Percentiles rank a stretch among this genome's conserved stretches.
These are phyloP conservation scores for Halcyon badia DNA, from an alignment of 2,797 vertebrate genomes.

Conservation along the genomic window DNA sequence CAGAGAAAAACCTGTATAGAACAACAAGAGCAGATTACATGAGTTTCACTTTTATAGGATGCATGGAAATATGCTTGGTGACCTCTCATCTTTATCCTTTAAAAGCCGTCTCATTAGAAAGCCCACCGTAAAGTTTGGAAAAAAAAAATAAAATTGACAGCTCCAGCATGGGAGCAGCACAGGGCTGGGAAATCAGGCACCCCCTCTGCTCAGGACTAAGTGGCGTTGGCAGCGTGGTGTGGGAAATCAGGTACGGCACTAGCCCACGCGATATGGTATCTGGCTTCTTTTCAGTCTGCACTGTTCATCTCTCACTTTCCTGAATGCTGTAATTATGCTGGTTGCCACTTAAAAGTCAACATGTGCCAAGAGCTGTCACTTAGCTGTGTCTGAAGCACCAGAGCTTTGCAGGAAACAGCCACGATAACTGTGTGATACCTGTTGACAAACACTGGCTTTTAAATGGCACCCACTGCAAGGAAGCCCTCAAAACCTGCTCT, in stretches of 20 bases:
- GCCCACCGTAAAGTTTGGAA: neutral
- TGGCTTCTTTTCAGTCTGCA: neutral
- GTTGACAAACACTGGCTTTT: neutral
- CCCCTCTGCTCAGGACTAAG: rapidly evolving
- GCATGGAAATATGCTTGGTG: neutral
- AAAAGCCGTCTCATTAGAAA: neutral
- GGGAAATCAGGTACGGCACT: neutral
- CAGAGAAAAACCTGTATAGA: neutral
- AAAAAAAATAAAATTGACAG: neutral
- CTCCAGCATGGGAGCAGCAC: rapidly evolving
- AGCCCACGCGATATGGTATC: neutral
- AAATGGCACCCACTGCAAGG: neutral
- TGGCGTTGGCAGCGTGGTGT: rapidly evolving
- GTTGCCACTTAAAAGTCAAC: neutral
- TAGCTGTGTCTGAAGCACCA: neutral
- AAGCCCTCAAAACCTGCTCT: neutral
- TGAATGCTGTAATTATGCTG: neutral
- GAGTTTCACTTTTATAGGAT: neutral
- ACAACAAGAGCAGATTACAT: neutral
- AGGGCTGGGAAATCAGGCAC: neutral
- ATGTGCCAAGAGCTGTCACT: neutral
- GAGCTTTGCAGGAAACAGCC: neutral
- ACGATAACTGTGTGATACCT: neutral
- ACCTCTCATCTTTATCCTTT: neutral
- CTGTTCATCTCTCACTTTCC: neutral